Base-by-base conservation (phyloP, 2,888 invertebrate species). In the Drosophila peninsularis region DNA sequence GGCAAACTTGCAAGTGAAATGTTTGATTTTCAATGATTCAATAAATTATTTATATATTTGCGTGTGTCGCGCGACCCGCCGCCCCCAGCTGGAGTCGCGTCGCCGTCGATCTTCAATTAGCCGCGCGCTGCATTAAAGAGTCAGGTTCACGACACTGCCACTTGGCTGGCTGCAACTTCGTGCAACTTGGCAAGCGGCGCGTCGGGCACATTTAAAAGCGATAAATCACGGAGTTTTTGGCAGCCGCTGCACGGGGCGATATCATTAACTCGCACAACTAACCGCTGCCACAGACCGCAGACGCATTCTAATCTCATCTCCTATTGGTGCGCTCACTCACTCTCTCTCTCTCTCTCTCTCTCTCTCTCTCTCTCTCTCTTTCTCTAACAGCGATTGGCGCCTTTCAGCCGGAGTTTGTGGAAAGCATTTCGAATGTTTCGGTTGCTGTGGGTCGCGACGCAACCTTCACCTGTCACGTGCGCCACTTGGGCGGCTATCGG, bases 401-500 rank as follows among this genome's bases (percentile, higher is more conserved):
- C 79, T 96, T 95, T 92, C 96, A 96, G 92, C 97, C 97, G 21
- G 96, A 97, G 92, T 98, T 98, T 91, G 95, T 95, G 65, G 96
- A 96, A 88, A 95, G 96, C 44, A 95, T 98, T 90, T 94, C 95
- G 82, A 98, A 98, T 93, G 94, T 97, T 83, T 97, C 97, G 62
- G 94, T 97, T 63, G 95, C 97, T 57, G 94, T 97, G 69, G 97
- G 97, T 71, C 94, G 97, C 90, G 97, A 98, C 92, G 97, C 97
- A 67, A 96, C 95, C 70, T 97, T 98, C 91, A 96, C 96, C 90
- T 98, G 98, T 92, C 94, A 96, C 90, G 97, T 98, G 62, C 95
- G 96, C 90, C 96, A 97, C 92, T 94, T 98, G 80, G 97, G 97
- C 61, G 97, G 97, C 88, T 97, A 97, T 93, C 95, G 97, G 93